Evolutionary conservation across 2,888 invertebrate species (phyloP).

Genomic region (Hecatera dysodea): DNA sequence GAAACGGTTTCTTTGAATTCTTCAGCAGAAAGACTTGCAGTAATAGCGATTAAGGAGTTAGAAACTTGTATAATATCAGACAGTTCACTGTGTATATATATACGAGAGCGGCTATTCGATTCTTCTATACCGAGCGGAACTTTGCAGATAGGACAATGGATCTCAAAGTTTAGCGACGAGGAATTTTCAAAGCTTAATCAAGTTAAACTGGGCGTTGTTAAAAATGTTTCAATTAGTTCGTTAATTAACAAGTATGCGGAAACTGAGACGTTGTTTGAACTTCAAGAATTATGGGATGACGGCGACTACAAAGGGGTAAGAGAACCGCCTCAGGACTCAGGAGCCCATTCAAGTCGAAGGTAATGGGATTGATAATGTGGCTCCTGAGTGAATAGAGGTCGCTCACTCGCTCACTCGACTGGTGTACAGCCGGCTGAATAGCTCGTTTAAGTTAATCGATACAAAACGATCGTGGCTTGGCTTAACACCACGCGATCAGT

Average conservation of each 20-base stretch:
- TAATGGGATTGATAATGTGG: constrained; percentile 55
- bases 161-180: constrained; percentile 58
- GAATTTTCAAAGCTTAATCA: constrained; percentile 66
- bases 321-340: constrained; percentile 40
- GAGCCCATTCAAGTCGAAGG: constrained; percentile 41
- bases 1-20: constrained; percentile 50
- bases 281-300: constrained; percentile 48
- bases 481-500: constrained; percentile 39
- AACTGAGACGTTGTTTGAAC: constrained; percentile 57
- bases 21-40: constrained; percentile 41
- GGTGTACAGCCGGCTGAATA: constrained; percentile 43
- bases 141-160: constrained; percentile 65
- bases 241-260: constrained; percentile 59
- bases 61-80: constrained; percentile 59
- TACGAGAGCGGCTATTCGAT: constrained; percentile 32
- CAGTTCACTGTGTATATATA: constrained; percentile 44
- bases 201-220: constrained; percentile 62
- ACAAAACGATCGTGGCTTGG: constrained; percentile 42
- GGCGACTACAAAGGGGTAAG: constrained; percentile 44
- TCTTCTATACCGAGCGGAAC: constrained; percentile 56
- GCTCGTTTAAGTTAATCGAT: constrained; percentile 51
- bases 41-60: constrained; percentile 57
- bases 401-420: constrained; percentile 26
- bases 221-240: constrained; percentile 71
- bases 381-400: constrained; percentile 50